A percentile compares a stretch with the other conserved stretches of the same genome.
phyloP scores from a whole-genome alignment of 2,888 invertebrate genomes.

The Chymomyza caudatula region DNA sequence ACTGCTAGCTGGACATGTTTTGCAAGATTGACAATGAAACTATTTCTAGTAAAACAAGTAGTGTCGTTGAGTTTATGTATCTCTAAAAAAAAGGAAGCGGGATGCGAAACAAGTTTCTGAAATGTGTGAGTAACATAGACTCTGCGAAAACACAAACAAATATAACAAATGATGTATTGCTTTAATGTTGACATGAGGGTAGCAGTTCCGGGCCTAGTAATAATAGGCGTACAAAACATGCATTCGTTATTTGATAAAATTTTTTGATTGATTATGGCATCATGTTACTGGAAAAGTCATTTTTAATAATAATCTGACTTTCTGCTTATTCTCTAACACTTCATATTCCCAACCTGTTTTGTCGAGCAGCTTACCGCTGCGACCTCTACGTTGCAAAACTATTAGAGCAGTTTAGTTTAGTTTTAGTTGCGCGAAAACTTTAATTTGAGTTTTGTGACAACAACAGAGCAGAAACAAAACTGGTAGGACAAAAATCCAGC shows the following conservation, averaged over 20 bases:
- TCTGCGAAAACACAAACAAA: neutral
- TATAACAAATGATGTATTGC: neutral
- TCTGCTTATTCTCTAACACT: neutral
- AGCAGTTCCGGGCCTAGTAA: neutral
- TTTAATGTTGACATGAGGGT: neutral
- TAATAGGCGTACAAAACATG: neutral
- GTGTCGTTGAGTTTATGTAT: neutral
- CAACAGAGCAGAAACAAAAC: slow-evolving; percentile 37
- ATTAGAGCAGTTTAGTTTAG: slow-evolving; percentile 52
- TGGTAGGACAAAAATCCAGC: neutral
- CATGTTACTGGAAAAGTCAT: neutral
- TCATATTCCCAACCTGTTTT: slow-evolving; percentile 22
- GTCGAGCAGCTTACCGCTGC: slow-evolving; percentile 11
- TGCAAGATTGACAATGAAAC: slow-evolving; percentile 1
- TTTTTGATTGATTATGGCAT: slow-evolving; percentile 5
- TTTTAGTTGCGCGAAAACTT: slow-evolving; percentile 45
- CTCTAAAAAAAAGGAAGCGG: neutral
- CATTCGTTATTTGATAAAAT: slow-evolving; percentile 15
- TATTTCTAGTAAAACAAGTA: neutral
- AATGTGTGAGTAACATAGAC: no score
- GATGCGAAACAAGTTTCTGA: no score
- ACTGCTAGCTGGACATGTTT: neutral
- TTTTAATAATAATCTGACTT: neutral
- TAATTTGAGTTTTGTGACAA: slow-evolving; percentile 55
- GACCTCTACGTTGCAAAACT: slow-evolving; percentile 54